Conservation (phyloP, 2,797 vertebrate genomes). For the Lates japonicus region DNA sequence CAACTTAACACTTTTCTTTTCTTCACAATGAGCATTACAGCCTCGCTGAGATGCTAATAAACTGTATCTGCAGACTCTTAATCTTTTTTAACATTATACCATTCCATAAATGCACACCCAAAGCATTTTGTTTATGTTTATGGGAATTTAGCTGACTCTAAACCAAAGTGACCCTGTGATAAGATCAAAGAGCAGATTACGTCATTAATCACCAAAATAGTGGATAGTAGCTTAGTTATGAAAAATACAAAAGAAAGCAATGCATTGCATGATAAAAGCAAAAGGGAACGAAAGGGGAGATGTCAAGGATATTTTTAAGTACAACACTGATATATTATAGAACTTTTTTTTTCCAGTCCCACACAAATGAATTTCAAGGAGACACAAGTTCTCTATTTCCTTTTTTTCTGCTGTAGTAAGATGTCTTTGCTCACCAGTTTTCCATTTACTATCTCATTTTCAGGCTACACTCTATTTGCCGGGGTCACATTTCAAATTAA, state of each 20-base stretch:
- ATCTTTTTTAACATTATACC: not conserved
- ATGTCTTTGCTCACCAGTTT: conserved; percentile 1
- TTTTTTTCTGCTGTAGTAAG: not conserved
- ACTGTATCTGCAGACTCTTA: not conserved
- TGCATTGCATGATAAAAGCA: not conserved
- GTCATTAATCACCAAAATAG: conserved; percentile 22
- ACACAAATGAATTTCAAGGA: not conserved
- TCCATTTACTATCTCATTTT: conserved; percentile 9
- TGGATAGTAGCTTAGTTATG: not conserved
- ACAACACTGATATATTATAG: no score
- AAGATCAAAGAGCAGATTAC: conserved; percentile 21
- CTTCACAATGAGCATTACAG: no score
- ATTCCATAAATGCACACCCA: not conserved
- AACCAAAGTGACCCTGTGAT: conserved; percentile 12
- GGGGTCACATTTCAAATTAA: conserved; percentile 23
- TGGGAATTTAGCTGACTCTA: not conserved
- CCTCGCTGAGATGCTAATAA: not conserved
- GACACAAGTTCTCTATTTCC: not conserved
- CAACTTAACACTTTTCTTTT: not conserved
- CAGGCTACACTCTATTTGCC: not conserved
- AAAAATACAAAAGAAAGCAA: conserved; percentile 10
- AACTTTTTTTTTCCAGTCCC: not conserved
- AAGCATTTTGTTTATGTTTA: not conserved
- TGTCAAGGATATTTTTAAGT: not conserved
- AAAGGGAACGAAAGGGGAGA: not conserved